Evolutionary conservation across 2,113 vertebrate species (phyloP).

Genomic region (Phainopepla nitens): DNA sequence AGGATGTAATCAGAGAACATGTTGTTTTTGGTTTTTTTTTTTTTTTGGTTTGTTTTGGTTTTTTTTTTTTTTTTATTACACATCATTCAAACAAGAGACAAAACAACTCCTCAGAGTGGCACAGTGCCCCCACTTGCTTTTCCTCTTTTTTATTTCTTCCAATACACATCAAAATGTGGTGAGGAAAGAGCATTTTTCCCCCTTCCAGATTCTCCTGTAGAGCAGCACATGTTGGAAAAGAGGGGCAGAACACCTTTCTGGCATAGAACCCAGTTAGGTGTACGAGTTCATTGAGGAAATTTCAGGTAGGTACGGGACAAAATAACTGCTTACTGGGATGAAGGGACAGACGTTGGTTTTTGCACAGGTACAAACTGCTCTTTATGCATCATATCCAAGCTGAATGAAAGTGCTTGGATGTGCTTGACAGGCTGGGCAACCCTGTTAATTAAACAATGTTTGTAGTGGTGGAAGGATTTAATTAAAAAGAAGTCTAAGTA

Average conservation of each 20-base stretch:
- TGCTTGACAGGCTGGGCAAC: neutral
- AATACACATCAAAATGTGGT: fast-evolving
- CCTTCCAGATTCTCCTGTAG: no score
- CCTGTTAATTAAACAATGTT: neutral
- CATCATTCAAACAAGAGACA: neutral
- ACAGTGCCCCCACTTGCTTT: neutral
- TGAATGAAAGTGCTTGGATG: neutral
- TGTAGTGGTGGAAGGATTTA: neutral
- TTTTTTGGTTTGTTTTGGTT: no score
- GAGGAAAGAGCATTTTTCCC: neutral
- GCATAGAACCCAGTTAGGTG: neutral
- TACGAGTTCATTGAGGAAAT: neutral
- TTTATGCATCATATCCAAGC: neutral
- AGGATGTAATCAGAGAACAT: neutral
- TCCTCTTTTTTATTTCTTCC: neutral
- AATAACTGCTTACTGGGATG: neutral
- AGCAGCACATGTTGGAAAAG: neutral
- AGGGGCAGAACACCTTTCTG: neutral
- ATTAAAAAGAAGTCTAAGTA: neutral
- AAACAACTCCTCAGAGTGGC: neutral
- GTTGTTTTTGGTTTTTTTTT: neutral
- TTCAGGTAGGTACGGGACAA: neutral
- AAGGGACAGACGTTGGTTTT: neutral
- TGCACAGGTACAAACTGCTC: neutral
- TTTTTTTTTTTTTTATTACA: neutral